Conservation (phyloP, 2,797 vertebrate genomes). For the Dromococcyx pavoninus region DNA sequence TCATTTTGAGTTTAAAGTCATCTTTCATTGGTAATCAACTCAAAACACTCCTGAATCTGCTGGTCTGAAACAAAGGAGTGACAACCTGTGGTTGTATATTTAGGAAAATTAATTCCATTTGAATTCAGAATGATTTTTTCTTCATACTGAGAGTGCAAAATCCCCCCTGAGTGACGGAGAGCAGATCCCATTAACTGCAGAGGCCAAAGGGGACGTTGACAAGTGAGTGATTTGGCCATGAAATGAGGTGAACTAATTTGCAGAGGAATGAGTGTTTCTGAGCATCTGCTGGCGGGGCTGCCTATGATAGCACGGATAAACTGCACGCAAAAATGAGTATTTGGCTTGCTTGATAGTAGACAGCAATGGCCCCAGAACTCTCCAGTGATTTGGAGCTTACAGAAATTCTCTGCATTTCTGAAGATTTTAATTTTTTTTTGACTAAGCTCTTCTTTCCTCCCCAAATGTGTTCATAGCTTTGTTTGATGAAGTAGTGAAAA, state of each 20-base stretch:
- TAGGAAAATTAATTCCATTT: conserved; percentile 37
- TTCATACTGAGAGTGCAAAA: conserved; percentile 36
- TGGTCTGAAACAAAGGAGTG: neutral
- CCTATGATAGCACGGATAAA: neutral
- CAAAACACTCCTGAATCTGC: neutral
- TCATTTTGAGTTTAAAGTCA: neutral
- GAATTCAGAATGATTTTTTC: conserved; percentile 29
- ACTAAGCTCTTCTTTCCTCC: neutral
- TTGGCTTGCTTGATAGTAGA: conserved; percentile 23
- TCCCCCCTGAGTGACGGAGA: conserved; percentile 7
- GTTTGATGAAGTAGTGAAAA: conserved; percentile 15
- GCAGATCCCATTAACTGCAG: conserved; percentile 65
- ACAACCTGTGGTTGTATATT: neutral
- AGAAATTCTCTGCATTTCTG: conserved; percentile 16
- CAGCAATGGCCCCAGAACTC: neutral
- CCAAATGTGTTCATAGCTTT: neutral
- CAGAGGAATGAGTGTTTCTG: conserved; percentile 53
- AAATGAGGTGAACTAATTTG: conserved; percentile 65
- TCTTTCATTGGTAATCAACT: neutral
- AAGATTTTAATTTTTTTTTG: neutral
- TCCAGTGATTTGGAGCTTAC: neutral
- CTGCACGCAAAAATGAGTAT: neutral
- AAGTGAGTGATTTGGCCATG: conserved; percentile 54
- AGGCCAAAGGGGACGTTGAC: conserved; percentile 59
- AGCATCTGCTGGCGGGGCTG: conserved; percentile 59